These are phyloP conservation scores for Chaetogeoica ovagalla DNA, from an alignment of 2,888 invertebrate genomes.

Conservation along the genomic window DNA sequence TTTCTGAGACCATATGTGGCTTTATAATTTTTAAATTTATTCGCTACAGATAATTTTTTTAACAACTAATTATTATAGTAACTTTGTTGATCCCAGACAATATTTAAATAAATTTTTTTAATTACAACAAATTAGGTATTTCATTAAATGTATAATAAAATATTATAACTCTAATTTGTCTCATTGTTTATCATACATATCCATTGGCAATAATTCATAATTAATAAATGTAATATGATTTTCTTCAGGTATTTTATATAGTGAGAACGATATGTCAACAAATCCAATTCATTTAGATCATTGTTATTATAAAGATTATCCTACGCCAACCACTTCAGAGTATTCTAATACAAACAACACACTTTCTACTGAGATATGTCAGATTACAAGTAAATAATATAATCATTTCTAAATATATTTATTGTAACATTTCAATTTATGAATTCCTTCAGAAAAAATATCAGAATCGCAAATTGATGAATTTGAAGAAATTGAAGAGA, in stretches of 20 bases:
- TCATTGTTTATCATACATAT: too few species aligned
- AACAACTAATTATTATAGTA: too few species aligned
- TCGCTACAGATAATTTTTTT: too few species aligned
- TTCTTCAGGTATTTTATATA: constrained; percentile 20
- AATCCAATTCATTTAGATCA: constrained; percentile 42
- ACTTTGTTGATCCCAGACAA: too few species aligned
- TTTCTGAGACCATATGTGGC: too few species aligned
- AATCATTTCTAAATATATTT: neutral
- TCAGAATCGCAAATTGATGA: constrained; percentile 19
- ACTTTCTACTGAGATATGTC: constrained; percentile 1
- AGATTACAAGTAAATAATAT: constrained; percentile 30
- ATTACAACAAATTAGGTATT: too few species aligned
- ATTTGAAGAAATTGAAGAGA: constrained; percentile 33
- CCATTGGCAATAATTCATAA: neutral
- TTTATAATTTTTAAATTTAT: too few species aligned
- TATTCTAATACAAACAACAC: neutral
- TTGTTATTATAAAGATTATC: constrained; percentile 33
- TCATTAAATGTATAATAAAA: too few species aligned
- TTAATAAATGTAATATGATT: neutral
- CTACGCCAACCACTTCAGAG: neutral
- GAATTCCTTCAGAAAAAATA: constrained; percentile 14
- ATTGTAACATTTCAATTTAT: neutral
- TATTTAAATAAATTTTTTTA: too few species aligned
- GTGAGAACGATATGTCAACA: constrained; percentile 12
- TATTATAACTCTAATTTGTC: too few species aligned